These are phyloP conservation scores for Phrynosoma platyrhinos DNA, from an alignment of 2,113 vertebrate species.

Conservation along the genomic window DNA sequence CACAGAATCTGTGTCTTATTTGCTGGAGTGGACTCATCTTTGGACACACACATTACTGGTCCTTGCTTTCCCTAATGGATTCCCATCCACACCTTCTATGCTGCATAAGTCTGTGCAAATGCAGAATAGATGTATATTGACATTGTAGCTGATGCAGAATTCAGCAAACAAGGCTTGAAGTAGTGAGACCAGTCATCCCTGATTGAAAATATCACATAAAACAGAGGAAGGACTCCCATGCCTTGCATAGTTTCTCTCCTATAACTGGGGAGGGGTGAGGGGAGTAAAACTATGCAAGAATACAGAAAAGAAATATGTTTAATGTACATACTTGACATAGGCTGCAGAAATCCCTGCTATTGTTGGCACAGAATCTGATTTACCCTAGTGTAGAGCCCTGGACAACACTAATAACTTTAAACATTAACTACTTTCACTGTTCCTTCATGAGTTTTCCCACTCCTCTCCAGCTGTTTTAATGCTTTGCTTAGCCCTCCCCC, in stretches of 20 bases:
- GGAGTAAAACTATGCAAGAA: background rate
- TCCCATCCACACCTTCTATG: background rate
- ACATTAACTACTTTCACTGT: slow-evolving; percentile 8
- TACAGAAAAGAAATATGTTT: background rate
- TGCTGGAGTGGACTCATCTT: too few species aligned
- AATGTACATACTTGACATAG: background rate
- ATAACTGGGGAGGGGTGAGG: too few species aligned
- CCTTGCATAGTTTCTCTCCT: background rate
- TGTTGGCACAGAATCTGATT: background rate
- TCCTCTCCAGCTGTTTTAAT: background rate
- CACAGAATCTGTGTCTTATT: background rate
- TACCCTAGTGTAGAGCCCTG: background rate
- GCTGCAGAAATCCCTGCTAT: background rate
- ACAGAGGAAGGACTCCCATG: background rate
- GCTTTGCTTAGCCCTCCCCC: background rate
- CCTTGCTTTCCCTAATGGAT: background rate
- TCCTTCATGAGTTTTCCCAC: background rate
- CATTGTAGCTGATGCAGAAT: background rate
- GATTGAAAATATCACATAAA: background rate
- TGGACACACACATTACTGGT: background rate
- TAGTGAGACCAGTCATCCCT: background rate
- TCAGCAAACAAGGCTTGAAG: background rate
- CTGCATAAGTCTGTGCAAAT: background rate
- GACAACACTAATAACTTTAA: background rate
- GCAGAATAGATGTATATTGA: background rate